Conservation (phyloP, 2,113 vertebrate genomes). For the Ellobius talpinus region DNA sequence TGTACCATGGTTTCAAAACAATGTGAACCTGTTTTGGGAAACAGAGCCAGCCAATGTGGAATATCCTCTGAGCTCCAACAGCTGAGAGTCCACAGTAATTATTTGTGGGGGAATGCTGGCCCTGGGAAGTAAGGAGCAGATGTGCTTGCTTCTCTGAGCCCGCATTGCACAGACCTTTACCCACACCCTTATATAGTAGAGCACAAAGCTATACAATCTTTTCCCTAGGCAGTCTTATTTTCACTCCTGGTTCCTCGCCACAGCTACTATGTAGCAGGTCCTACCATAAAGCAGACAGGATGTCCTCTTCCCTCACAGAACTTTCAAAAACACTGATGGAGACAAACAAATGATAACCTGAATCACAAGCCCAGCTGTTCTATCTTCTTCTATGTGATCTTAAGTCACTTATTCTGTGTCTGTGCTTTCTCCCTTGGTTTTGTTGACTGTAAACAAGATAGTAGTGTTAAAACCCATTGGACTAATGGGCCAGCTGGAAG, state of each 20-base stretch:
- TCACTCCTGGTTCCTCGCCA: not conserved
- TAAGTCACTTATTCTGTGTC: not conserved
- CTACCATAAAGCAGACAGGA: not conserved
- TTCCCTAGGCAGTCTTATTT: not conserved
- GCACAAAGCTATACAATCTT: not conserved
- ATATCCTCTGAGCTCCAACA: slow-evolving; percentile 71
- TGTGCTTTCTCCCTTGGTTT: not conserved
- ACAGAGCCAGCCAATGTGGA: slow-evolving; percentile 62
- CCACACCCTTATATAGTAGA: slow-evolving; percentile 16
- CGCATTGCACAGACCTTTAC: not conserved
- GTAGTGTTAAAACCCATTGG: not conserved
- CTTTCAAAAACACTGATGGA: not conserved
- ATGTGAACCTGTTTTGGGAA: slow-evolving; percentile 74
- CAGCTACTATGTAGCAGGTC: not conserved
- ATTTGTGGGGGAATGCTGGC: slow-evolving; percentile 61
- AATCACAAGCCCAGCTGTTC: not conserved
- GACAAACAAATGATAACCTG: not conserved
- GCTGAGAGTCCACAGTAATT: slow-evolving; percentile 62
- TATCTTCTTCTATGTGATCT: not conserved
- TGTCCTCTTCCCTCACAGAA: not conserved
- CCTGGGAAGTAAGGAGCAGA: slow-evolving; percentile 67
- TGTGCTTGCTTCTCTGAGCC: slow-evolving; percentile 55
- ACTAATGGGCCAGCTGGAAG: not conserved
- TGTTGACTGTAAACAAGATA: not conserved
- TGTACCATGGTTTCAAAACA: slow-evolving; percentile 81